Percentiles rank a stretch among this genome's conserved stretches.
phyloP scores from a whole-genome alignment of 2,888 invertebrate genomes.

The Alentia gelatinosa region DNA sequence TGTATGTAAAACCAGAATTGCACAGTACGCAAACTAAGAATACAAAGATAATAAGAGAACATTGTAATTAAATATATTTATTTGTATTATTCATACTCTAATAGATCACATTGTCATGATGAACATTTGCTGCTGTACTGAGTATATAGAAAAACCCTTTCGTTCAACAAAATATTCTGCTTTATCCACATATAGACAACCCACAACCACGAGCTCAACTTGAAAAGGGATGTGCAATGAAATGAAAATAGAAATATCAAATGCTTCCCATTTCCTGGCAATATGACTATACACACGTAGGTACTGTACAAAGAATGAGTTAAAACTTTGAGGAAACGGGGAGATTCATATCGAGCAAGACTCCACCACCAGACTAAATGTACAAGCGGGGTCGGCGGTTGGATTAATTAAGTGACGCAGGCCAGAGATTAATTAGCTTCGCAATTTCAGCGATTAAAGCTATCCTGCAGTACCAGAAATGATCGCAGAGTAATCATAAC shows the following conservation, averaged over 20 bases:
- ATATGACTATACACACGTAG: not conserved
- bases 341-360: not conserved
- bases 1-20: too few relatives aligned
- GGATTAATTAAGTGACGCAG: too few relatives aligned
- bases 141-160: not conserved
- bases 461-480: too few relatives aligned
- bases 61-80: not conserved
- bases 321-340: too few relatives aligned
- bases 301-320: not conserved
- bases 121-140: not conserved
- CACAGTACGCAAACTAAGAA: too few relatives aligned
- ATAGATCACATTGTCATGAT: not conserved
- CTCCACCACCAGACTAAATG: not conserved
- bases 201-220: not conserved
- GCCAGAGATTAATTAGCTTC: too few relatives aligned
- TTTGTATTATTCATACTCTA: not conserved
- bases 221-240: not conserved
- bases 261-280: not conserved
- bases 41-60: not conserved
- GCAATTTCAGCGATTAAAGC: too few relatives aligned
- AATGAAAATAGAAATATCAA: not conserved
- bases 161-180: not conserved
- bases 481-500: too few relatives aligned
- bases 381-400: not conserved
- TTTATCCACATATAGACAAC: not conserved